A percentile compares a stretch with the other conserved stretches of the same genome.
These are phyloP conservation scores for Hermetia illucens DNA, from an alignment of 1,140 invertebrate genomes.

Conservation along the genomic window DNA sequence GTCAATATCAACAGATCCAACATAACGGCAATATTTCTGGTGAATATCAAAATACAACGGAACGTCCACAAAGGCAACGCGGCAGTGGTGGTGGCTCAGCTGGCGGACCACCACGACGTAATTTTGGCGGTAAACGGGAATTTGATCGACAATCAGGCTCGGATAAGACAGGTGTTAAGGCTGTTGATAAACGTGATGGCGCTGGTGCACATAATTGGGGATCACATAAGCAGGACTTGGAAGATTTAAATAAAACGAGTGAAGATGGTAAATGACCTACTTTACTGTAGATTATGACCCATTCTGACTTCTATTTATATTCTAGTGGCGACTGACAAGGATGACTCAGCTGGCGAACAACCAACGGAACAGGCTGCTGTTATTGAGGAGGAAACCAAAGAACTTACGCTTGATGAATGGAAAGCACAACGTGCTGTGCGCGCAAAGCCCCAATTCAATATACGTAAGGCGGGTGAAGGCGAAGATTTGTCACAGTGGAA, in stretches of 20 bases:
- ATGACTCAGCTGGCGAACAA: conserved; percentile 33
- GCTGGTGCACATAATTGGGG: conserved; percentile 93
- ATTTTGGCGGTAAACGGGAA: conserved; percentile 67
- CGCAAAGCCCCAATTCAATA: conserved; percentile 71
- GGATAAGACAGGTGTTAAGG: conserved; percentile 87
- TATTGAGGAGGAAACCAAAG: conserved; percentile 59
- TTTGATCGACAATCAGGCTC: conserved; percentile 91
- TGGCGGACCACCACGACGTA: conserved; percentile 32
- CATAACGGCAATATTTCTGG: background rate
- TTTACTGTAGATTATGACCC: too few relatives aligned
- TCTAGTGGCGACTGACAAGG: conserved; percentile 30
- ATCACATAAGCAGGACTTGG: conserved; percentile 79
- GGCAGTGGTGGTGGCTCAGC: conserved; percentile 28
- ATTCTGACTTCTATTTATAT: background rate
- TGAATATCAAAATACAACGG: conserved; percentile 10
- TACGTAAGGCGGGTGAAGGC: conserved; percentile 83
- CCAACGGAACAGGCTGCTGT: conserved; percentile 35
- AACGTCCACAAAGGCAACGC: conserved; percentile 21
- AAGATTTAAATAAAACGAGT: conserved; percentile 43
- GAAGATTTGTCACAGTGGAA: conserved; percentile 85
- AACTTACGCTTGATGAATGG: conserved; percentile 80
- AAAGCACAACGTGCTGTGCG: conserved; percentile 61
- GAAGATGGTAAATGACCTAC: conserved; percentile 29
- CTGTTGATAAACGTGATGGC: conserved; percentile 87
- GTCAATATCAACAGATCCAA: conserved; percentile 19